phyloP scores from a whole-genome alignment of 1,140 invertebrate species.

The Cephus cinctus region DNA sequence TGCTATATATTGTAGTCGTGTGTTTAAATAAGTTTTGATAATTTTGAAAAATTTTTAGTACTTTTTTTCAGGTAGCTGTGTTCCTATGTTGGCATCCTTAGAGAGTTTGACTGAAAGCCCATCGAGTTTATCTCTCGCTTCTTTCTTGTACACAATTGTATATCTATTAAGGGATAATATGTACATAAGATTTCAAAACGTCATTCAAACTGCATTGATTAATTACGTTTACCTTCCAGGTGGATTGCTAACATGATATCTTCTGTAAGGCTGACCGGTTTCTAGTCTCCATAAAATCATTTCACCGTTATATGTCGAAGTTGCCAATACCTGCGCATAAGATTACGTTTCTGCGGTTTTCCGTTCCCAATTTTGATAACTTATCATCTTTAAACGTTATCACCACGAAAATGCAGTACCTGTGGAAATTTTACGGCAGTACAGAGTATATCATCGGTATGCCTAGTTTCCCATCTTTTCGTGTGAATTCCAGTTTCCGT shows the following conservation, averaged over 20 bases:
- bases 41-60: not conserved
- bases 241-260: constrained; percentile 34
- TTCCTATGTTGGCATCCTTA: not conserved
- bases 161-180: constrained; percentile 7
- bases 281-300: constrained; percentile 76
- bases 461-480: constrained; percentile 66
- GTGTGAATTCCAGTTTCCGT: constrained; percentile 38
- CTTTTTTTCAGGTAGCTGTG: not conserved
- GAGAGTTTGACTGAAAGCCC: too few relatives aligned
- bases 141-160: constrained; percentile 17
- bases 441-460: constrained; percentile 72
- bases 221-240: constrained; percentile 34
- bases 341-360: too few relatives aligned
- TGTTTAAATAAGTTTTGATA: not conserved
- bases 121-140: not conserved
- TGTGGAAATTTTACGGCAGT: constrained; percentile 62
- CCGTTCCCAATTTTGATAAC: too few relatives aligned
- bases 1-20: not conserved
- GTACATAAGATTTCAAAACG: too few relatives aligned
- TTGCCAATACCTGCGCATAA: constrained; percentile 69
- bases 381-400: too few relatives aligned
- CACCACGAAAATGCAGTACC: too few relatives aligned
- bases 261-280: constrained; percentile 66
- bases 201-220: too few relatives aligned
- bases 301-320: constrained; percentile 72